Percentiles rank a stretch among this genome's conserved stretches.
Evolutionary conservation across 2,888 invertebrate species (phyloP).

Genomic region (Dryobota labecula): DNA sequence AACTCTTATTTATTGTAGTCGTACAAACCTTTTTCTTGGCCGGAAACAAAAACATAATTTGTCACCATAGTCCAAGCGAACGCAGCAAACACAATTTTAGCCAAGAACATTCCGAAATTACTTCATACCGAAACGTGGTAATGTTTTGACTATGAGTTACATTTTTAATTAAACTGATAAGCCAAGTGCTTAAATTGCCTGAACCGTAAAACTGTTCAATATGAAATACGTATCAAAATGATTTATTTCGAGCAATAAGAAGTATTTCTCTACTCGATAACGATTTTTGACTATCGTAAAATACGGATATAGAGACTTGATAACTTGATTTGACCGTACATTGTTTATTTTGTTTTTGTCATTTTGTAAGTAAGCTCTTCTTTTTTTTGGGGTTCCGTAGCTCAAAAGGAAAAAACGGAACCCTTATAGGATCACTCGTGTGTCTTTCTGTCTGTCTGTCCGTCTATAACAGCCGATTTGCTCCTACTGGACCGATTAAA

Average conservation of each 20-base stretch:
- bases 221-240: conserved; percentile 18
- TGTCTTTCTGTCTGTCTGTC: too few species aligned
- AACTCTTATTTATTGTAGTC: too few species aligned
- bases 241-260: conserved; percentile 17
- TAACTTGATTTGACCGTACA: not conserved
- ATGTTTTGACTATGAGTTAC: conserved; percentile 57
- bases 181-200: conserved; percentile 43
- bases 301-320: not conserved
- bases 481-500: too few species aligned
- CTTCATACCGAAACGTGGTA: conserved; percentile 67
- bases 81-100: conserved; percentile 54
- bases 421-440: too few species aligned
- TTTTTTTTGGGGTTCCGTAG: too few species aligned
- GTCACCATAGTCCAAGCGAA: conserved; percentile 42
- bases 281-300: not conserved
- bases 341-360: too few species aligned
- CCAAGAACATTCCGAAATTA: conserved; percentile 74
- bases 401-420: too few species aligned
- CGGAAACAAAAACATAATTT: conserved; percentile 48
- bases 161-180: conserved; percentile 75
- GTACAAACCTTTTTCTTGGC: conserved; percentile 26
- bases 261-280: conserved; percentile 1
- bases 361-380: too few species aligned
- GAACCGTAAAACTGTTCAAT: conserved; percentile 37
- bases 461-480: too few species aligned